Percentiles rank a stretch among this genome's conserved stretches.
Evolutionary conservation across 2,888 invertebrate species (phyloP).

Genomic region (Carterocephalus palaemon): DNA sequence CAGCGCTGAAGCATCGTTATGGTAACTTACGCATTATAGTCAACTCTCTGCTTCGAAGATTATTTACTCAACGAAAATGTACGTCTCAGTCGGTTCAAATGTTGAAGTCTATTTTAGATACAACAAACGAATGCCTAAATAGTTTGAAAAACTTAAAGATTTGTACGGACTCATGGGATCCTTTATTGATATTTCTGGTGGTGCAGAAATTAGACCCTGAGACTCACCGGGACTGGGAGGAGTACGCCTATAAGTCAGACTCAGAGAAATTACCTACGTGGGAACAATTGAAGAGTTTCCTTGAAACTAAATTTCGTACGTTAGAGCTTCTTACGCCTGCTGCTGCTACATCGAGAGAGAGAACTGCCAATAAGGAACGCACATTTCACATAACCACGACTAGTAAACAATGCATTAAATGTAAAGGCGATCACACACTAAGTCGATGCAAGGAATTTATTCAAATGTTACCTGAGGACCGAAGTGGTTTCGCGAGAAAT

Average conservation of each 20-base stretch:
- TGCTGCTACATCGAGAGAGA: not conserved
- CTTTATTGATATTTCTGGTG: slow-evolving; percentile 32
- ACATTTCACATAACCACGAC: slow-evolving; percentile 13
- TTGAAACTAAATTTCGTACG: slow-evolving; percentile 25
- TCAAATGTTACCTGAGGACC: slow-evolving; percentile 4
- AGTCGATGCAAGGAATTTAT: slow-evolving; percentile 24
- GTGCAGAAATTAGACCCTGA: slow-evolving; percentile 34
- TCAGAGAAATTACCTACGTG: slow-evolving; percentile 26
- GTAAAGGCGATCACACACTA: slow-evolving; percentile 7
- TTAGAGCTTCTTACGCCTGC: slow-evolving; percentile 19
- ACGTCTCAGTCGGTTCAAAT: slow-evolving; percentile 12
- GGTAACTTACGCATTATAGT: too few relatives aligned
- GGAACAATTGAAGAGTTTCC: slow-evolving; percentile 20
- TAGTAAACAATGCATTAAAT: not conserved
- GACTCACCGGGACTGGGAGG: slow-evolving; percentile 33
- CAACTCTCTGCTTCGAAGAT: slow-evolving; percentile 4
- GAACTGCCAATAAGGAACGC: not conserved
- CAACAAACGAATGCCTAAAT: slow-evolving; percentile 33
- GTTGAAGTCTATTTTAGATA: slow-evolving; percentile 4
- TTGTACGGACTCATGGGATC: slow-evolving; percentile 31
- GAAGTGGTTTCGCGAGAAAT: slow-evolving; percentile 11
- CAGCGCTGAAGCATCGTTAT: too few relatives aligned
- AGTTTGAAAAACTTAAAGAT: slow-evolving; percentile 31
- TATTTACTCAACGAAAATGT: slow-evolving; percentile 14
- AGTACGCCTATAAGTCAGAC: slow-evolving; percentile 21